These are phyloP conservation scores for Triplophysa dalaica DNA, from an alignment of 2,113 vertebrate genomes.

Conservation along the genomic window DNA sequence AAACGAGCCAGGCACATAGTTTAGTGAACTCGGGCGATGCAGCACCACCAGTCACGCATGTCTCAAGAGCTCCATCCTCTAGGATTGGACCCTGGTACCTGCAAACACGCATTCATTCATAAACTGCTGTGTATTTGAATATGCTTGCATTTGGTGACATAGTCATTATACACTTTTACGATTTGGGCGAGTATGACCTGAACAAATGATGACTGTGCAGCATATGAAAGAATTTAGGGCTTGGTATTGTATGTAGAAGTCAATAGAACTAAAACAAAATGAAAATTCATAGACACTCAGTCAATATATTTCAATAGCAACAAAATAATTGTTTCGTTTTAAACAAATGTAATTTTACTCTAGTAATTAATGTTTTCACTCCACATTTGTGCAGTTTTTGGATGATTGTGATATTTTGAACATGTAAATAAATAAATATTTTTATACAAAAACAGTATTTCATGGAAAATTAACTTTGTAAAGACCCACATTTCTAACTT, in stretches of 20 bases:
- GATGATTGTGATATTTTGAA: too few species aligned
- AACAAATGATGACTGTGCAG: neutral
- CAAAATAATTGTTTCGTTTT: too few species aligned
- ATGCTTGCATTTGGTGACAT: neutral
- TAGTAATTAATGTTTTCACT: too few species aligned
- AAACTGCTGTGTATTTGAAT: neutral
- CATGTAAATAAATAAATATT: too few species aligned
- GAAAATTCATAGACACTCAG: too few species aligned
- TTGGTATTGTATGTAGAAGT: neutral
- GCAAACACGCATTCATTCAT: constrained; percentile 10
- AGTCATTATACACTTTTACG: neutral
- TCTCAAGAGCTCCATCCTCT: constrained; percentile 86
- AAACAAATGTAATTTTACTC: too few species aligned
- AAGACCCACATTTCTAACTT: too few species aligned
- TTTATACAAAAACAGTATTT: too few species aligned
- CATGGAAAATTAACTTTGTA: too few species aligned
- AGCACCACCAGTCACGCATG: constrained; percentile 81
- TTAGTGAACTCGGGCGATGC: constrained; percentile 92
- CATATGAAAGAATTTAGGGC: neutral
- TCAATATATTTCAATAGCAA: too few species aligned
- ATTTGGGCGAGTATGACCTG: neutral
- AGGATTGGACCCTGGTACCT: constrained; percentile 96
- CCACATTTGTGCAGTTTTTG: too few species aligned
- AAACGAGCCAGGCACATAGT: constrained; percentile 91
- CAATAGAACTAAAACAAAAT: too few species aligned